Conservation (phyloP, 2,797 vertebrate species). For the Coregonus ussuriensis region DNA sequence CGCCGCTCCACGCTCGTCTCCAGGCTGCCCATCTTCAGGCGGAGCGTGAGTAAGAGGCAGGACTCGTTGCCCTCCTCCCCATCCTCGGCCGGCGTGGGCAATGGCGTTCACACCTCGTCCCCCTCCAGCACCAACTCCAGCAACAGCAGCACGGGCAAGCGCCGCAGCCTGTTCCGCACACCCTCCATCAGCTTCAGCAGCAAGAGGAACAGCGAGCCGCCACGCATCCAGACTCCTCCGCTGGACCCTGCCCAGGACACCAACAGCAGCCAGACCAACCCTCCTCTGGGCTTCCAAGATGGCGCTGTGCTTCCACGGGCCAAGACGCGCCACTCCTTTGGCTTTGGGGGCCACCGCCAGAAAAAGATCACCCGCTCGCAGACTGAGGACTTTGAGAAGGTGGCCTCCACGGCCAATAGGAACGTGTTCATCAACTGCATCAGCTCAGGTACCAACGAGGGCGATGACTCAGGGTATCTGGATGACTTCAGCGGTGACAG, state of each 20-base stretch:
- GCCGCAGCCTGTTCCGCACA: conserved; percentile 91
- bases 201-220: conserved; percentile 82
- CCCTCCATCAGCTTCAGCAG: conserved; percentile 91
- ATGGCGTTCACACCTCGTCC: conserved; percentile 91
- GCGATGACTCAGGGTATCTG: conserved; percentile 92
- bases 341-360: conserved; percentile 85
- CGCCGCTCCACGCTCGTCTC: conserved; percentile 94
- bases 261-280: conserved; percentile 71
- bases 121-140: conserved; percentile 98
- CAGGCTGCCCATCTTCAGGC: conserved; percentile 95
- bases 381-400: conserved; percentile 92
- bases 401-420: conserved; percentile 78
- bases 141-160: conserved; percentile 94
- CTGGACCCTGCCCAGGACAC: conserved; percentile 69
- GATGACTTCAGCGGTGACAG: conserved; percentile 83
- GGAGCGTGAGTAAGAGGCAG: conserved; percentile 86
- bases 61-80: conserved; percentile 97
- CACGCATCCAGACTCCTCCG: conserved; percentile 69
- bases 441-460: conserved; percentile 89
- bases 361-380: conserved; percentile 94
- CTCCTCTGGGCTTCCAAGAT: conserved; percentile 73
- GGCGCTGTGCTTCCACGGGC: conserved; percentile 60
- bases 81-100: conserved; percentile 84
- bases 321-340: conserved; percentile 86
- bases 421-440: conserved; percentile 97